phyloP scores from a whole-genome alignment of 1,140 invertebrate genomes.

The Drosophila repletoides region DNA sequence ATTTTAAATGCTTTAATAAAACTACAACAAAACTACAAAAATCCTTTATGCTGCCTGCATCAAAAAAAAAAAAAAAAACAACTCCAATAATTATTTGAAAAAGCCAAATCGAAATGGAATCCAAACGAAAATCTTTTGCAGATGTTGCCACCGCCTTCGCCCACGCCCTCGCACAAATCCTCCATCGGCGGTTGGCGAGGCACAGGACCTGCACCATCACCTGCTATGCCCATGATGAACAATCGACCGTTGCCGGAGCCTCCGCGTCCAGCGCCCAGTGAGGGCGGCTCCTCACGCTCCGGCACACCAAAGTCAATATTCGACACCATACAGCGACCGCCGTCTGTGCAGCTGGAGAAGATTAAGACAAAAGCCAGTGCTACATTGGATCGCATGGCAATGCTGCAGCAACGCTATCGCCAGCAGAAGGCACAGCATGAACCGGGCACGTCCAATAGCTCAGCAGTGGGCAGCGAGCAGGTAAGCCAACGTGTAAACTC shows the following conservation, averaged over 20 bases:
- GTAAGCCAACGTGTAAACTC: slow-evolving; percentile 35
- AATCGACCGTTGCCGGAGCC: slow-evolving; percentile 78
- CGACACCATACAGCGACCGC: slow-evolving; percentile 75
- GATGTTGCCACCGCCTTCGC: slow-evolving; percentile 72
- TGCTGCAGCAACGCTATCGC: slow-evolving; percentile 86
- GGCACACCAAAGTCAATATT: slow-evolving; percentile 79
- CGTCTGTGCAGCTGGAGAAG: slow-evolving; percentile 80
- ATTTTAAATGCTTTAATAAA: slow-evolving; percentile 73
- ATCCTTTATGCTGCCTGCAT: slow-evolving; percentile 42
- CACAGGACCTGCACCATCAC: slow-evolving; percentile 15
- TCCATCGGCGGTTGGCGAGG: slow-evolving; percentile 60
- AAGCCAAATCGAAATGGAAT: slow-evolving; percentile 40
- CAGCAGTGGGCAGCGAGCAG: slow-evolving; percentile 56
- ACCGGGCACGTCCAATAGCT: slow-evolving; percentile 83
- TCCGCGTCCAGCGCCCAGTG: slow-evolving; percentile 59
- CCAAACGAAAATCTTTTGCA: slow-evolving; percentile 52
- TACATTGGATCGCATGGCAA: slow-evolving; percentile 80
- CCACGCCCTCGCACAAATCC: slow-evolving; percentile 73
- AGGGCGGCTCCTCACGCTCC: slow-evolving; percentile 70
- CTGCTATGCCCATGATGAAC: slow-evolving; percentile 37
- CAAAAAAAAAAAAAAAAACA: slow-evolving; percentile 5
- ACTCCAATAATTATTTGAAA: slow-evolving; percentile 3
- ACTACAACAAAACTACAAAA: slow-evolving; percentile 1
- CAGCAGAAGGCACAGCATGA: slow-evolving; percentile 84
- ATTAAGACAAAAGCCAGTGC: slow-evolving; percentile 80